Evolutionary conservation across 1,140 invertebrate genomes (phyloP), one percentile per base, ranked within the genome.

Genomic region (Luehdorfia chinensis): DNA sequence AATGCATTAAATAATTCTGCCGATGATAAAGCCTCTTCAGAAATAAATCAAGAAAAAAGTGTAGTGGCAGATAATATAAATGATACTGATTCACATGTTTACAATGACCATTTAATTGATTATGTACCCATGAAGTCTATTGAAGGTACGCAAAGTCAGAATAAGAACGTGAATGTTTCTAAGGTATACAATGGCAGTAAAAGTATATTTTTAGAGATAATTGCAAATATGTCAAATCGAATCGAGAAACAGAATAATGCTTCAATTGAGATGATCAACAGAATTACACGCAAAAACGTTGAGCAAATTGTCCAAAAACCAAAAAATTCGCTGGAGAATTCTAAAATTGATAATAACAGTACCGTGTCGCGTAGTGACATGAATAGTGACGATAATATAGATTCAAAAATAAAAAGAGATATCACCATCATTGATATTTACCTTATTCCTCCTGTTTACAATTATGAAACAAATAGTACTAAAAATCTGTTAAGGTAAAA

Each of bases 161-260:
- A 60, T 31, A 63, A 61, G 48, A 58, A 63, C 15, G 13, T 15
- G 9, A 52, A 61, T 1, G 27, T 58, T 12, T 13, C 9, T 1
- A 41, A n/a, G n/a, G n/a, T n/a, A n/a, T n/a, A n/a, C n/a, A n/a
- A n/a, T n/a, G n/a, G 49, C 36, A 30, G 30, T 7, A 54, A 37
- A 47, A 33, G 37, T 36, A 45, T 34, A 21, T 58, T 52, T 9
- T 43, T 44, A 36, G 55, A 69, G 16, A 50, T 75, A 33, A 77
- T 77, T 8, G 51, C 48, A 13, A 56, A 25, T 4, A 32, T 75
- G 11, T 69, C 69, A 3, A 61, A 75, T 21, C 50, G 60, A 41
- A 75, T 77, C 31, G 69, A 77, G 4, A 56, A 57, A 39, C 64
- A 73, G 28, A 77, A 75, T 37, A 64, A 71, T 18, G 58, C 60